Percentiles rank a stretch among this genome's conserved stretches.
Evolutionary conservation across 2,888 invertebrate genomes (phyloP).

Genomic region (Macrophya alboannulata): DNA sequence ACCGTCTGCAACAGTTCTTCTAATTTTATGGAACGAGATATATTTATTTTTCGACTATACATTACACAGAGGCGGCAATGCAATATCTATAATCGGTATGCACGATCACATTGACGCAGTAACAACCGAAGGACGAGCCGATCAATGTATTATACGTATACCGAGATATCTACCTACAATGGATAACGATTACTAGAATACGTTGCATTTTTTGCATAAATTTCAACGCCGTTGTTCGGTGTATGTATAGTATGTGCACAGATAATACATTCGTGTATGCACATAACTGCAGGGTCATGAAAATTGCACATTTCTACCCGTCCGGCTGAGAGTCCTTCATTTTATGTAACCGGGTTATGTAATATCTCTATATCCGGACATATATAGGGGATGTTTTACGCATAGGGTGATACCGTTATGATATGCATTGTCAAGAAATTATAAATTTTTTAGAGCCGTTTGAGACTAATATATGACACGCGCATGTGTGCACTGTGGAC

Average conservation of each 20-base stretch:
- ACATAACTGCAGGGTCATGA: background rate
- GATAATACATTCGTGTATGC: background rate
- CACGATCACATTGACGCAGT: background rate
- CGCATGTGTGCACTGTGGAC: no score
- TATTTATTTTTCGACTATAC: no score
- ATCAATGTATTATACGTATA: background rate
- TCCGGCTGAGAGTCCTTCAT: constrained; percentile 7
- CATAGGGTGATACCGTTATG: no score
- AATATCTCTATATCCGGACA: background rate
- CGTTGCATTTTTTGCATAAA: background rate
- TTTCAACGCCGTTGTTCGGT: constrained; percentile 14
- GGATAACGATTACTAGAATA: background rate
- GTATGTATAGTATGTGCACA: background rate
- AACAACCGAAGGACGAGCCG: background rate
- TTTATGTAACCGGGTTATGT: constrained; percentile 27
- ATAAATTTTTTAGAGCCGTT: no score
- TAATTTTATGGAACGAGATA: no score
- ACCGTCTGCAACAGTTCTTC: no score
- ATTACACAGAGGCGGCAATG: no score
- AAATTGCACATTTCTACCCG: background rate
- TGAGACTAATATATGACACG: no score
- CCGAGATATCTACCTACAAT: background rate
- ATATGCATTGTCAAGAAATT: no score
- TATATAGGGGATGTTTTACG: background rate
- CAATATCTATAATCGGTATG: no score